Evolutionary conservation across 2,797 vertebrate genomes (phyloP).

Genomic region (Glossophaga mutica): DNA sequence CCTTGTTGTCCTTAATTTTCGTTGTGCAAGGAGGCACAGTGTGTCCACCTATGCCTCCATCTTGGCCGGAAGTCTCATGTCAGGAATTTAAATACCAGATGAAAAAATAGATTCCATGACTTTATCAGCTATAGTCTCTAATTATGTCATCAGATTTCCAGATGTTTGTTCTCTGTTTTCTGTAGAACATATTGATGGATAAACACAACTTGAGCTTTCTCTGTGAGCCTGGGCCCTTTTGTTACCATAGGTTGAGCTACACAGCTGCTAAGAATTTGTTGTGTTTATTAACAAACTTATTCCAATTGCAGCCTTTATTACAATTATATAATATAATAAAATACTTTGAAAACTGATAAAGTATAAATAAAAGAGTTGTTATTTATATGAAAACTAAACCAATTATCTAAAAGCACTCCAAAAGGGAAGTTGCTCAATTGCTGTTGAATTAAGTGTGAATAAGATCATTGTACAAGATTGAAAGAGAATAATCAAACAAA

Average conservation of each 20-base stretch:
- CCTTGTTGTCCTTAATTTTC: too few species aligned
- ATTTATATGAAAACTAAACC: not conserved
- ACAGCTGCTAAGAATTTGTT: not conserved
- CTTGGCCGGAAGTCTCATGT: too few species aligned
- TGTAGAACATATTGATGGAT: not conserved
- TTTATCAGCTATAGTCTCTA: not conserved
- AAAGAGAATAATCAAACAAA: not conserved
- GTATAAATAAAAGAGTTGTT: not conserved
- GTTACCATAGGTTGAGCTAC: not conserved
- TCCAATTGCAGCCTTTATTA: not conserved
- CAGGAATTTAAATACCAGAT: not conserved
- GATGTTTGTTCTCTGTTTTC: not conserved
- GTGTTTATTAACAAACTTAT: not conserved
- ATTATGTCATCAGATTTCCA: not conserved
- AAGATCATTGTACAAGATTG: not conserved
- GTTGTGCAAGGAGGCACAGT: too few species aligned
- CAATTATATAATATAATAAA: not conserved
- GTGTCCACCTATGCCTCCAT: too few species aligned
- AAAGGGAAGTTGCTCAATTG: not conserved
- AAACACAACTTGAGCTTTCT: not conserved
- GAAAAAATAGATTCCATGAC: not conserved
- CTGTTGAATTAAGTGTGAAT: not conserved
- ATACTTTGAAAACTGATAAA: not conserved
- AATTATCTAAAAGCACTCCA: not conserved
- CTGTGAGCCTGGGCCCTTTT: not conserved